phyloP scores from a whole-genome alignment of 2,888 invertebrate species.

The Amaurobius ferox region DNA sequence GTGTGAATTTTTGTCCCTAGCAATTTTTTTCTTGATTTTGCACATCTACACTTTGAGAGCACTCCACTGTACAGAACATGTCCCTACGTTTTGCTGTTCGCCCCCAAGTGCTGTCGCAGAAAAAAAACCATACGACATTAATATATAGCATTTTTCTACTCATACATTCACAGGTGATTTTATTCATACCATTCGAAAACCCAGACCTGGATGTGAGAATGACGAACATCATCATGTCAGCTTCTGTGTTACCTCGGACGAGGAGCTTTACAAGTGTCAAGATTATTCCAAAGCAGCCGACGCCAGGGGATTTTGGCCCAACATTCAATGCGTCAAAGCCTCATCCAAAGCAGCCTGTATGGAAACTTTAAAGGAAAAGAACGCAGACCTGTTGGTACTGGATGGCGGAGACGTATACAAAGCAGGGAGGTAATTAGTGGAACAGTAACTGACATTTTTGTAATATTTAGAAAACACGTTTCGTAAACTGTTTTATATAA shows the following conservation, averaged over 20 bases:
- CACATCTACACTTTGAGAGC: no score
- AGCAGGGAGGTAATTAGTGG: constrained; percentile 82
- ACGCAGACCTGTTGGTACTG: constrained; percentile 85
- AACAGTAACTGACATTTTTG: no score
- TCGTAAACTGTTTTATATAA: no score
- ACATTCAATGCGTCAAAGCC: constrained; percentile 86
- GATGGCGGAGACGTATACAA: constrained; percentile 85
- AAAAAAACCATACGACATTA: no score
- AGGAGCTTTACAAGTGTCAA: constrained; percentile 86
- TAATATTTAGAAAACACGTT: no score
- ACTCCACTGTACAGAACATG: no score
- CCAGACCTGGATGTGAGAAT: constrained; percentile 75
- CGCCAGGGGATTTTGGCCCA: constrained; percentile 87
- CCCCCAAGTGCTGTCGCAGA: no score
- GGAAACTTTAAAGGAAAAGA: constrained; percentile 82
- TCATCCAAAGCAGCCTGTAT: constrained; percentile 84
- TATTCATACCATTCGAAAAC: constrained; percentile 76
- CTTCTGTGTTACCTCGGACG: constrained; percentile 83
- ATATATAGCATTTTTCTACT: no score
- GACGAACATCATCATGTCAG: constrained; percentile 76
- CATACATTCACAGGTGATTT: constrained; percentile 77
- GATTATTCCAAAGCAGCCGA: constrained; percentile 85
- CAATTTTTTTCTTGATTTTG: no score
- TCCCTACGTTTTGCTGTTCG: no score
- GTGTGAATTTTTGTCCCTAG: no score